phyloP scores from a whole-genome alignment of 2,797 vertebrate genomes.

The Galago senegalensis region DNA sequence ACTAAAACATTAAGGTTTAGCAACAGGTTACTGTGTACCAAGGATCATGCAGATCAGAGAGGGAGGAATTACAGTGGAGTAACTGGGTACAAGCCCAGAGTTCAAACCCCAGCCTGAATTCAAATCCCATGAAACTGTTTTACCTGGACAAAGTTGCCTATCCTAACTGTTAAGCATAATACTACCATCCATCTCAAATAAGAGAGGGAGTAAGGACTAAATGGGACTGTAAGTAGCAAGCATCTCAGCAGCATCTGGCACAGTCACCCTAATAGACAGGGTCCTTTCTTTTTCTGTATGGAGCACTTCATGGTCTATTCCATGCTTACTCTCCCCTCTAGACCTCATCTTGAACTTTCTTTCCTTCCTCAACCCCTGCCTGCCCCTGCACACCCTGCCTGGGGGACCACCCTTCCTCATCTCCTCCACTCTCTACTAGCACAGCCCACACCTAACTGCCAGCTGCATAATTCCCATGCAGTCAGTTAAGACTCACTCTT shows the following conservation, averaged over 20 bases:
- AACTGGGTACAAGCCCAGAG: not conserved
- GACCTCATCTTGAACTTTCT: not conserved
- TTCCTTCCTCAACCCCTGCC: too few relatives aligned
- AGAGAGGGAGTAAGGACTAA: not conserved
- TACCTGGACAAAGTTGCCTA: not conserved
- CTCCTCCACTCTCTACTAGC: not conserved
- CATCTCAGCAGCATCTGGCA: not conserved
- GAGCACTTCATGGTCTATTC: not conserved
- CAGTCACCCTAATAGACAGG: not conserved
- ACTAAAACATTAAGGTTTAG: not conserved
- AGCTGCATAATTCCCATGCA: not conserved
- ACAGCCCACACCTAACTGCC: not conserved
- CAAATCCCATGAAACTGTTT: not conserved
- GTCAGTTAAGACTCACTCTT: not conserved
- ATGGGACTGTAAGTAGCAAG: too few relatives aligned
- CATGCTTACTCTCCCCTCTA: not conserved
- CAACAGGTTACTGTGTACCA: not conserved
- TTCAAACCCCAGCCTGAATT: not conserved
- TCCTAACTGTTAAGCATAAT: not conserved
- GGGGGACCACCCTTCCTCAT: accelerated
- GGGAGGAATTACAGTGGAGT: accelerated
- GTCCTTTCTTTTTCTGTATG: not conserved
- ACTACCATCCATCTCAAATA: not conserved
- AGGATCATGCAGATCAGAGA: not conserved
- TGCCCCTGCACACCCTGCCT: accelerated